Evolutionary conservation across 1,140 invertebrate genomes (phyloP).

Genomic region (Drosophila ironensis): DNA sequence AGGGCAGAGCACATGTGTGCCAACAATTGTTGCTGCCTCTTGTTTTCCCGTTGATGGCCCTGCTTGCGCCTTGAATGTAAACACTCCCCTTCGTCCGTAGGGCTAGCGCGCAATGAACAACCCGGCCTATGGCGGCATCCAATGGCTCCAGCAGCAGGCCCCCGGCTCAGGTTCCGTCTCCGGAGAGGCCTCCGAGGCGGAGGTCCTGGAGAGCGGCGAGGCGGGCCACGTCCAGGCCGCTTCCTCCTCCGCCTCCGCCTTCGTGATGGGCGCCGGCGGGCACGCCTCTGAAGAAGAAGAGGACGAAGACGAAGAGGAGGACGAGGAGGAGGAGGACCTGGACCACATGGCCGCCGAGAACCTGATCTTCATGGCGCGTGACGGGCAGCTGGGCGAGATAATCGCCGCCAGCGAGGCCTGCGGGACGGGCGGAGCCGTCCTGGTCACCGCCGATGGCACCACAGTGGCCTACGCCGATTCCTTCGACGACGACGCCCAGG

Average conservation of each 20-base stretch:
- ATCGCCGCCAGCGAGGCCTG: slow-evolving; percentile 72
- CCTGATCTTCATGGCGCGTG: slow-evolving; percentile 84
- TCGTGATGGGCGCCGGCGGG: too few species aligned
- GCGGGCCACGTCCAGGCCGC: slow-evolving; percentile 26
- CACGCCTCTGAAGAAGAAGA: too few species aligned
- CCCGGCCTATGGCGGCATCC: slow-evolving; percentile 69
- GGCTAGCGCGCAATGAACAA: slow-evolving; percentile 65
- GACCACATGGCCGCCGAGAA: slow-evolving; percentile 86
- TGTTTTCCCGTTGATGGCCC: too few species aligned
- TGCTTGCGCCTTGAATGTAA: too few species aligned
- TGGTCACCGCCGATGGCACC: slow-evolving; percentile 82
- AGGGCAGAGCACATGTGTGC: slow-evolving; percentile 68
- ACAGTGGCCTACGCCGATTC: slow-evolving; percentile 82
- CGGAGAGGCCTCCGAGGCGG: slow-evolving; percentile 50
- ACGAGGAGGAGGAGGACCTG: slow-evolving; percentile 56
- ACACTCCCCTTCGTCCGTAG: too few species aligned
- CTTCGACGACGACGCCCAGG: slow-evolving; percentile 76
- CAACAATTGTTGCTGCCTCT: slow-evolving; percentile 61
- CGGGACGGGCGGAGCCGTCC: slow-evolving; percentile 77
- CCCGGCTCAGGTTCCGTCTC: slow-evolving; percentile 32
- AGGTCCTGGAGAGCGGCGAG: slow-evolving; percentile 44
- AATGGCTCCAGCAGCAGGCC: slow-evolving; percentile 73
- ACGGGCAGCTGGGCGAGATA: slow-evolving; percentile 78
- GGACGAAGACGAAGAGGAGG: slow-evolving; percentile 28
- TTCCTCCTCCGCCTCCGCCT: slow-evolving; percentile 26